A percentile compares a stretch with the other conserved stretches of the same genome.
Evolutionary conservation across 2,888 invertebrate species (phyloP).

Genomic region (Lymantria dispar): DNA sequence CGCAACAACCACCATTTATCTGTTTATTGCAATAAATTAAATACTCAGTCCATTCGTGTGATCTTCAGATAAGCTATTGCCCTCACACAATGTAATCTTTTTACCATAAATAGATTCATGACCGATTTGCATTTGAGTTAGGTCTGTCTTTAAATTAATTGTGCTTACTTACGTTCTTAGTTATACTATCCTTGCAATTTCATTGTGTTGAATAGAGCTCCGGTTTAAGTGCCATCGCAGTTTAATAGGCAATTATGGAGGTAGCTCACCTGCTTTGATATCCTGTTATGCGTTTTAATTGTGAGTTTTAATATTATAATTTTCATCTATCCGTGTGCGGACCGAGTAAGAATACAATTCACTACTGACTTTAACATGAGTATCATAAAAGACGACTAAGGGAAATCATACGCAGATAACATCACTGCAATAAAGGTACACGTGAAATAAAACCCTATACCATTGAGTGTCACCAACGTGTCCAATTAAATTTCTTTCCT

Average conservation of each 20-base stretch:
- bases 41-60: constrained; percentile 66
- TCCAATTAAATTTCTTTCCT: too few species aligned
- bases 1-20: constrained; percentile 67
- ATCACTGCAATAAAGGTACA: too few species aligned
- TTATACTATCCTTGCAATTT: constrained; percentile 71
- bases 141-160: constrained; percentile 66
- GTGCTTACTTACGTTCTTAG: constrained; percentile 52
- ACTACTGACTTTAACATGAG: too few species aligned
- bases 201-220: constrained; percentile 70
- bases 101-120: constrained; percentile 75
- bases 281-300: constrained; percentile 12
- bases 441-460: too few species aligned
- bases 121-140: constrained; percentile 76
- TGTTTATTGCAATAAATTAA: constrained; percentile 80
- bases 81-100: constrained; percentile 78
- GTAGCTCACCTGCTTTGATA: constrained; percentile 51
- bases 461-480: too few species aligned
- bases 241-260: constrained; percentile 71
- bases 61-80: constrained; percentile 72
- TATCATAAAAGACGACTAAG: too few species aligned
- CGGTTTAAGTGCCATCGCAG: constrained; percentile 57
- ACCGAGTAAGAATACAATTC: too few species aligned
- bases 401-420: too few species aligned
- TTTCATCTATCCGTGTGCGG: not conserved
- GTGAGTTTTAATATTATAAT: not conserved